Base-by-base conservation (phyloP, 35 echinoderm and acorn worm genomes). In the Apostichopus californicus region DNA sequence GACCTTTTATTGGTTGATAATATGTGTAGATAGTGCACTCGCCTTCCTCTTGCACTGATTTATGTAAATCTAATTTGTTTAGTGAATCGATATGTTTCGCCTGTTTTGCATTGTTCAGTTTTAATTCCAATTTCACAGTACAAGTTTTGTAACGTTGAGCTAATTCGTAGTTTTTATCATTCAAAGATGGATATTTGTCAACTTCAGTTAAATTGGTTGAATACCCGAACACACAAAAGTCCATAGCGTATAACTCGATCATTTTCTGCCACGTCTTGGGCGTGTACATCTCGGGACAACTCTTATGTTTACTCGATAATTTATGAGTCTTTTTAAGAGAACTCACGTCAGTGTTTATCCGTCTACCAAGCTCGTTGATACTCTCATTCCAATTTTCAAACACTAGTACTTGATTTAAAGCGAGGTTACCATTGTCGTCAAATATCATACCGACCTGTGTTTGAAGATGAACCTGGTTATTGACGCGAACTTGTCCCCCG, bases 201-300 rank as follows among this genome's bases (percentile, higher is more conserved):
- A 34, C 28, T 34, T 34, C 28, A 34, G 28, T 34, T 34, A 34
- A 34, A 34, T 34, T 34, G 28, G 28, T 34, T 34, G 28, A 34
- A 34, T 34, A 34, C 28, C 28, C 28, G 28, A 34, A 1, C 28
- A 34, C 28, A 34, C 28, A 34, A 87, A 87, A 87, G 14, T 87
- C 85, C 24, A 87, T 10, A 9, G 57, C 55, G 20, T 63, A 87
- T 2, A 87, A 15, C 15, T 66, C 64, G 15, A 87, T 21, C 8
- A 87, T 24, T 63, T 87, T 87, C 11, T 18, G 3, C 85, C 85
- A 87, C 0, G 85, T 63, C 9, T 8, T 10, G 21, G 55, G 55
- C 5, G 5, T 24, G 85, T 87, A 87, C 85, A 63, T 87, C 8
- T 66, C 57, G 20, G 23, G 18, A 87, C 85, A 87, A 52, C 18